phyloP scores from a whole-genome alignment of 2,888 invertebrate species.

The Phasia obesa region DNA sequence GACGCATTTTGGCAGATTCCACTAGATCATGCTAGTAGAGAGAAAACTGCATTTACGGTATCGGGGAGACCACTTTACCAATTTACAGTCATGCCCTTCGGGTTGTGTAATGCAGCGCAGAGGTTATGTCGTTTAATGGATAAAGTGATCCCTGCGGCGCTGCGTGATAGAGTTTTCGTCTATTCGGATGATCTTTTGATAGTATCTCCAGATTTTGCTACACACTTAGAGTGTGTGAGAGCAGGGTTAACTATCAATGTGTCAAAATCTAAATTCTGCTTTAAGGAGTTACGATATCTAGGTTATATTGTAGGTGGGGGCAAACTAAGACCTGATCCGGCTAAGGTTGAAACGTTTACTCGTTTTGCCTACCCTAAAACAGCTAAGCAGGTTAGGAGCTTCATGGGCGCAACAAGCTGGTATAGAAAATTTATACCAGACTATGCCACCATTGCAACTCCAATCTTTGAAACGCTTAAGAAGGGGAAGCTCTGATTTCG shows the following conservation, averaged over 20 bases:
- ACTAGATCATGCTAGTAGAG: slow-evolving; percentile 3
- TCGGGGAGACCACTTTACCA: slow-evolving; percentile 30
- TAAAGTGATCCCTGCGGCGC: too few species aligned
- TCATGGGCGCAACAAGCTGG: too few species aligned
- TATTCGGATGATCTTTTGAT: slow-evolving; percentile 22
- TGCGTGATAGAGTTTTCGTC: slow-evolving; percentile 50
- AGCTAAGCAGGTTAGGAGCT: neutral
- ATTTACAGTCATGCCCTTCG: slow-evolving; percentile 39
- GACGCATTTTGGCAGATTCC: slow-evolving; percentile 21
- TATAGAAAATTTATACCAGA: too few species aligned
- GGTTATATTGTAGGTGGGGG: slow-evolving; percentile 14
- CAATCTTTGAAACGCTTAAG: neutral
- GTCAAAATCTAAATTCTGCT: slow-evolving; percentile 13
- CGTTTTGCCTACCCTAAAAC: neutral
- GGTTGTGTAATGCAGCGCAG: slow-evolving; percentile 41
- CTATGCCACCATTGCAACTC: neutral
- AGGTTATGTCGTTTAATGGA: slow-evolving; percentile 48
- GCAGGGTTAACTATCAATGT: slow-evolving; percentile 17
- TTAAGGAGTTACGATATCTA: slow-evolving; percentile 25
- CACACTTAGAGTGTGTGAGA: neutral
- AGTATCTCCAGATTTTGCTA: slow-evolving; percentile 5
- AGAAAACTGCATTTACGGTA: slow-evolving; percentile 1
- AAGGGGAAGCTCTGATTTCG: neutral
- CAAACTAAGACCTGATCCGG: neutral
- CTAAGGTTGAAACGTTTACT: neutral